Base-by-base conservation (phyloP, 2,113 vertebrate species). In the Hyla sarda region DNA sequence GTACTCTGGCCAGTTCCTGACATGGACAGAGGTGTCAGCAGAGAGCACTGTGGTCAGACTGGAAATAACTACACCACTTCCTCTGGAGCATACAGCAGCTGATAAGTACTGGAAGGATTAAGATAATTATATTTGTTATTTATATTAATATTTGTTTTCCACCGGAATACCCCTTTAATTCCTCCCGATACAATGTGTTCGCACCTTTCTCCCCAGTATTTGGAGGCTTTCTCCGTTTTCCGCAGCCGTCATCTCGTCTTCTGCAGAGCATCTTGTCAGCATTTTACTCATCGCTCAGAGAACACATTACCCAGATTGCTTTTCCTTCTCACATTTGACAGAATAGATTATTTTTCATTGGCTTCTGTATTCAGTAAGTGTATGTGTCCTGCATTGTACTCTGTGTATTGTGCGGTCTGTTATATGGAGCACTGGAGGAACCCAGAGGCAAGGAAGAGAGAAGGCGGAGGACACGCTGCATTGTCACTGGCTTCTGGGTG, bases 371-470 rank as follows among this genome's bases (percentile, higher is more conserved):
- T 83, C 52, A 28, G 50, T 14, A 30, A 41, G 28, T 58, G 54
- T 21, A 72, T 25, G 10, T 50, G 17, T 37, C 25, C 37, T 30
- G 58, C 79, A 5, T 21, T 9, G 60, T 50, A 71, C 67, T 54
- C 37, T 56, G 30, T 73, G 48, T 54, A 83, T 73, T 71, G 47
- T 34, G 30, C 62, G 12, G 28, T 10, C 79, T 67, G 58, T n/a
- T 65, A 21, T 82, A 65, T 69, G 62, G 41, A 47, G 62, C n/a
- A 34, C 12, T 65, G 78, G 23, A 54, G 30, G 30, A 28, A 83
- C 47, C 82, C 82, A 56, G 67, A 72, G 82, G 82, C 82, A 17
- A 56, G 48, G 67, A 82, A 65, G 25, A 16, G 65, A 83, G 82
- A 23, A 25, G 67, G 34, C 34, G 67, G 82, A 56, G 34, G 65